Base-by-base conservation (phyloP, 2,888 invertebrate genomes). In the Trachelus troglodyta region DNA sequence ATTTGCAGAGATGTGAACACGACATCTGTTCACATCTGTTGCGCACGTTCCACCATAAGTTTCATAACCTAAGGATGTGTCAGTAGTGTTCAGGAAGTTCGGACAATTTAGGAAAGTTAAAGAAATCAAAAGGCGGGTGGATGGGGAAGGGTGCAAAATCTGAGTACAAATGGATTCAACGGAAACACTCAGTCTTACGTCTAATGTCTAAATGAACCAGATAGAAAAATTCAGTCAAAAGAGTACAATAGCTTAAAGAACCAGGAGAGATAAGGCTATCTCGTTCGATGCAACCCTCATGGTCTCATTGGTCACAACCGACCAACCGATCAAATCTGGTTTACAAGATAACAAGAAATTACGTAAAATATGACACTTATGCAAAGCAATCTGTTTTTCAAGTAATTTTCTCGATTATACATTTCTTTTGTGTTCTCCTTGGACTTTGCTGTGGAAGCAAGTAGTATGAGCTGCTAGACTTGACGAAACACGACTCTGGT, bases 301-400 rank as follows among this genome's bases (percentile, higher is more conserved):
- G 9, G 23, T 23, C 56, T 56, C 23, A 56, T 56, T 23, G 9
- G 56, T 23, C 56, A 56, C 9, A 6, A 56, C 23, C 23, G 23
- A 15, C 9, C 56, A 6, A 23, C 56, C 23, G 23, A 56, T 56
- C 23, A 23, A 56, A 56, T 56, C 23, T 56, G 15, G 56, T 56
- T 23, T 56, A 56, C 23, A 56, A 56, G 56, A 56, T 56, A 56
- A 9, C 56, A 56, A 23, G 56, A 56, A 56, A 56, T 56, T 56
- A 76, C 77, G 78, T 81, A 78, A 82, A 79, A 75, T 30, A 69
- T 69, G 81, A 83, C 79, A 40, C 79, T 81, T 79, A 82, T 79
- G 23, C 23, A 56, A 56, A 56, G 56, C 23, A 56, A 23, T 56
- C 56, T 23, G 9, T 56, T 23, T 56, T 56, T 15, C 56, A 56